Evolutionary conservation across 1,140 invertebrate genomes (phyloP), one percentile per base, ranked within the genome.

Genomic region (Prorops nasuta): DNA sequence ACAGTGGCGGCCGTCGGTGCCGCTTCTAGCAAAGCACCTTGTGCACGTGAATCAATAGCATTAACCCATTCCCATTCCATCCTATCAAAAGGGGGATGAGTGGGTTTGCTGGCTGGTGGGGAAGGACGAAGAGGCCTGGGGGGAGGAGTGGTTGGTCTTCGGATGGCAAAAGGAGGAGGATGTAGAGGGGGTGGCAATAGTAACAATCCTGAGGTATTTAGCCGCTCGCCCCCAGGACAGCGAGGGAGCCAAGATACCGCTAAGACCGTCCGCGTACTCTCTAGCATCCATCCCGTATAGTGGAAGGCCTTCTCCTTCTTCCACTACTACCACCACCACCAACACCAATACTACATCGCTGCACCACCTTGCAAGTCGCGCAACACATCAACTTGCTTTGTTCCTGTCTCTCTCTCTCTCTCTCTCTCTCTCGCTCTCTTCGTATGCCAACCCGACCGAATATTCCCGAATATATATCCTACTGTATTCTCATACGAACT

Each of bases 121-220:
- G 43, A 45, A 43, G 42, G 45, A 43, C 40, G 46, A 44, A 38
- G 54, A 12, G 24, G 22, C 17, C 12, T 15, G 46, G 45, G 37
- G 44, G 56, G 57, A 48, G 55, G 59, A 39, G 47, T 49, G 58
- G 57, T 49, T n/a, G n/a, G n/a, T n/a, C n/a, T n/a, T n/a, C n/a
- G 51, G 49, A 49, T 58, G 55, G 59, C 52, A 50, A 54, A 50
- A 54, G 52, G 54, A 56, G 12, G 47, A 53, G 65, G 67, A 64
- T 61, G 63, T 57, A 56, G 61, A 66, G 54, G 60, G 69, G 69
- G 67, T 67, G 60, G 73, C 70, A 76, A 73, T 73, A 71, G 73
- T 78, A 78, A 78, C 76, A 77, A 76, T 77, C 71, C 72, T 74
- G 76, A 76, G 73, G 74, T 77, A 78, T 77, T 77, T 77, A 78